A percentile compares a stretch with the other conserved stretches of the same genome.
Evolutionary conservation across 2,888 invertebrate genomes (phyloP).

Genomic region (Morpho helenor): DNA sequence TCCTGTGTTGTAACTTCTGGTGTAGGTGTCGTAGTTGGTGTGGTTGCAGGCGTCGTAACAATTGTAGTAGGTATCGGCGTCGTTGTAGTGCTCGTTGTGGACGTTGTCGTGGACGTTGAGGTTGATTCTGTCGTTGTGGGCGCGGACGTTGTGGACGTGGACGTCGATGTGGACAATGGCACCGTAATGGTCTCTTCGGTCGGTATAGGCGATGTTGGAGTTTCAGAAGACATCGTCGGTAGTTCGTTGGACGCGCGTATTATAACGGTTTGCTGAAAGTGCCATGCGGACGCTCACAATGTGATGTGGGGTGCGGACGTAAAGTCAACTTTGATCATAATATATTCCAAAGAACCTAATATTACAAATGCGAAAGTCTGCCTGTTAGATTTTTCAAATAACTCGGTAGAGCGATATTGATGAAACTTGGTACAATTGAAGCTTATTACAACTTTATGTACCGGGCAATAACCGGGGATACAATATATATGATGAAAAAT

Average conservation of each 20-base stretch:
- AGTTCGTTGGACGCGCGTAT: slow-evolving; percentile 71
- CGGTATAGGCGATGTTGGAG: slow-evolving; percentile 42
- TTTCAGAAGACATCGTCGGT: slow-evolving; percentile 49
- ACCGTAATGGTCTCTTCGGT: slow-evolving; percentile 37
- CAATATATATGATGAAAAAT: too few relatives aligned
- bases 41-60: slow-evolving; percentile 26
- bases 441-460: too few relatives aligned
- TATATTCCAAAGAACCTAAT: not conserved
- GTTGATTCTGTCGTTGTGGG: slow-evolving; percentile 29
- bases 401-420: too few relatives aligned
- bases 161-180: slow-evolving; percentile 28
- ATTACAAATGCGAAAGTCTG: too few relatives aligned
- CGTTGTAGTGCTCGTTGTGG: slow-evolving; percentile 37
- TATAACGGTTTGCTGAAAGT: slow-evolving; percentile 77
- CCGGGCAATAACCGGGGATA: too few relatives aligned
- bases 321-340: slow-evolving; percentile 11
- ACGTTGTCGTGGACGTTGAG: slow-evolving; percentile 34
- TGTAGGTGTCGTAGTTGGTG: slow-evolving; percentile 44
- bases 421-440: too few relatives aligned
- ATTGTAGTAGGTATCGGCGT: slow-evolving; percentile 34
- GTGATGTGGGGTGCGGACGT: slow-evolving; percentile 42
- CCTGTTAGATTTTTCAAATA: too few relatives aligned
- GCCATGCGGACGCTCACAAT: slow-evolving; percentile 75
- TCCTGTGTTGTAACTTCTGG: slow-evolving; percentile 58
- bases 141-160: slow-evolving; percentile 32